phyloP scores from a whole-genome alignment of 2,888 invertebrate genomes.

The Eulithis testata region DNA sequence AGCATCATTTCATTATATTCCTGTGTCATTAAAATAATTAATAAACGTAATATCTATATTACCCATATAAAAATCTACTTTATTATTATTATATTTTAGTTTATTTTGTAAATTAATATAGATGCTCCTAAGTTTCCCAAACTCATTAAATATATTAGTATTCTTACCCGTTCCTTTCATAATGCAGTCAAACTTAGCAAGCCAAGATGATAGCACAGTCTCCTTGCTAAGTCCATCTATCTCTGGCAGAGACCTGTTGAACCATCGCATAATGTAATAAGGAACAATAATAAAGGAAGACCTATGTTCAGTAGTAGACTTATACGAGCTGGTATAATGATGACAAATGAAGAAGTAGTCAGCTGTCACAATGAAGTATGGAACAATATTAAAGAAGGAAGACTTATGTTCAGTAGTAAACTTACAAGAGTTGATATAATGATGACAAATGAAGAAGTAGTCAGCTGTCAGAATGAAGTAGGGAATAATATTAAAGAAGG shows the following conservation, averaged over 20 bases:
- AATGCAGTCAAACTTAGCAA: constrained; percentile 99
- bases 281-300: too few relatives aligned
- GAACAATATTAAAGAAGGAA: too few relatives aligned
- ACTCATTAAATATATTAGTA: not conserved
- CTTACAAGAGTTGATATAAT: too few relatives aligned
- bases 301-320: too few relatives aligned
- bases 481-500: too few relatives aligned
- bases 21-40: not conserved
- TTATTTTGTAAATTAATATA: not conserved
- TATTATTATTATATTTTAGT: not conserved
- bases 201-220: constrained; percentile 99
- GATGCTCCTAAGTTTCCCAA: constrained; percentile 23
- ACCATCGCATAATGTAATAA: constrained; percentile 1
- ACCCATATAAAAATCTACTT: not conserved
- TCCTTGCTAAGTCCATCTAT: constrained; percentile 99
- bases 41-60: not conserved
- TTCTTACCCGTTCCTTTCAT: constrained; percentile 91
- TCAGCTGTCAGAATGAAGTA: too few relatives aligned
- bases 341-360: too few relatives aligned
- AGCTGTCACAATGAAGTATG: too few relatives aligned
- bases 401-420: too few relatives aligned
- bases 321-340: too few relatives aligned
- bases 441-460: too few relatives aligned
- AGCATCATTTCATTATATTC: constrained; percentile 23
- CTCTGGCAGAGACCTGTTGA: constrained; percentile 95